Percentiles rank a stretch among this genome's conserved stretches.
Evolutionary conservation across 2,113 vertebrate species (phyloP).

Genomic region (Paramormyrops kingsleyae): DNA sequence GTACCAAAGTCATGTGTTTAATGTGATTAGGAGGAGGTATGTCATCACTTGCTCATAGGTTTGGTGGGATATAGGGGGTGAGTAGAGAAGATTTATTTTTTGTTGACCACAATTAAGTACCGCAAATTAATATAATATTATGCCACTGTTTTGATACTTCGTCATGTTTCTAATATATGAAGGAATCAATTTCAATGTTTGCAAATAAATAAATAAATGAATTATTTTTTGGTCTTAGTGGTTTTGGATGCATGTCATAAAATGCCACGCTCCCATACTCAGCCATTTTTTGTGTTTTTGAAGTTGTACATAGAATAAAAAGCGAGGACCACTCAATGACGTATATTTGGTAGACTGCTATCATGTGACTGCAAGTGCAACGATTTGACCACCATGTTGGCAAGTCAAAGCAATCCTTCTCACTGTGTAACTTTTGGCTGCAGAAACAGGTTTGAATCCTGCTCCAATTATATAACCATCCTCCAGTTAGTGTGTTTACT

Average conservation of each 20-base stretch:
- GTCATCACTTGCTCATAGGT: neutral
- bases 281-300: neutral
- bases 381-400: neutral
- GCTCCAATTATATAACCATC: neutral
- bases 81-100: neutral
- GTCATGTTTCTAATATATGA: neutral
- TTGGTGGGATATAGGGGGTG: neutral
- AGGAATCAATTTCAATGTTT: neutral
- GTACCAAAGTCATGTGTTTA: neutral
- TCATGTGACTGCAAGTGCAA: neutral
- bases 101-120: neutral
- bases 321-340: neutral
- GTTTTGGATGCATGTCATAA: neutral
- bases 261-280: neutral
- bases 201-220: neutral
- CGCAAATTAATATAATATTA: neutral
- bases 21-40: neutral
- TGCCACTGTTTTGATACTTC: neutral
- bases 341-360: neutral
- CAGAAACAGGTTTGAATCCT: neutral
- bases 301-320: neutral
- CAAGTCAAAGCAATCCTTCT: neutral
- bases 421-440: neutral
- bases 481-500: neutral
- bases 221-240: neutral